Percentiles rank a stretch among this genome's conserved stretches.
These are phyloP conservation scores for Notolabrus celidotus DNA, from an alignment of 2,797 vertebrate species.

Conservation along the genomic window DNA sequence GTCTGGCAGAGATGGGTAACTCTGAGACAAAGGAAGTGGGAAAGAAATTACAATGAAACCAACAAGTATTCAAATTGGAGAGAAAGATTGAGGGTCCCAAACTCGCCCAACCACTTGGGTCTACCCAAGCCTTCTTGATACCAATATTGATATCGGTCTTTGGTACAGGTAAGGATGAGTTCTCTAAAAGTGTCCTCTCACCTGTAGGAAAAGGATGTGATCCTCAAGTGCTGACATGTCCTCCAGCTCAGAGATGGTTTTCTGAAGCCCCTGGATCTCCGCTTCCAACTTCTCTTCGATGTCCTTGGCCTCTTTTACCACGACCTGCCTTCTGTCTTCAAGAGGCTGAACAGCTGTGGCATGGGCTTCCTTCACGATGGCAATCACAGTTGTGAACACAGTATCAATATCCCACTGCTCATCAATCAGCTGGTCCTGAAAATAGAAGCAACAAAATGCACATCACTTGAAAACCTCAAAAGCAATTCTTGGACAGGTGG, in stretches of 20 bases:
- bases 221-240: slow-evolving; percentile 55
- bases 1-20: slow-evolving; percentile 41
- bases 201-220: slow-evolving; percentile 76
- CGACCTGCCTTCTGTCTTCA: neutral
- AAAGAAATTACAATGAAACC: neutral
- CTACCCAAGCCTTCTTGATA: no score
- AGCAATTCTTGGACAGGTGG: no score
- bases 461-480: no score
- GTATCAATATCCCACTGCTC: slow-evolving; percentile 41
- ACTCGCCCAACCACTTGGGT: no score
- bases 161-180: no score
- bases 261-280: slow-evolving; percentile 48
- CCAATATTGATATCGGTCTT: no score
- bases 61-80: neutral
- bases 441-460: neutral
- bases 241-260: slow-evolving; percentile 41
- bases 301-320: slow-evolving; percentile 46
- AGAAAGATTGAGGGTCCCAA: no score
- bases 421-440: slow-evolving; percentile 32
- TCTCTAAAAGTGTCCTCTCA: slow-evolving; percentile 38
- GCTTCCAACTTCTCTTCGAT: slow-evolving; percentile 27
- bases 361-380: slow-evolving; percentile 33
- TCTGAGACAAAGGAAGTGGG: slow-evolving; percentile 43
- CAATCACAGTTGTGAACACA: slow-evolving; percentile 6
- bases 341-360: slow-evolving; percentile 25